Evolutionary conservation across 2,113 vertebrate species (phyloP), one percentile per base, ranked within the genome.

Genomic region (Camelus dromedarius): DNA sequence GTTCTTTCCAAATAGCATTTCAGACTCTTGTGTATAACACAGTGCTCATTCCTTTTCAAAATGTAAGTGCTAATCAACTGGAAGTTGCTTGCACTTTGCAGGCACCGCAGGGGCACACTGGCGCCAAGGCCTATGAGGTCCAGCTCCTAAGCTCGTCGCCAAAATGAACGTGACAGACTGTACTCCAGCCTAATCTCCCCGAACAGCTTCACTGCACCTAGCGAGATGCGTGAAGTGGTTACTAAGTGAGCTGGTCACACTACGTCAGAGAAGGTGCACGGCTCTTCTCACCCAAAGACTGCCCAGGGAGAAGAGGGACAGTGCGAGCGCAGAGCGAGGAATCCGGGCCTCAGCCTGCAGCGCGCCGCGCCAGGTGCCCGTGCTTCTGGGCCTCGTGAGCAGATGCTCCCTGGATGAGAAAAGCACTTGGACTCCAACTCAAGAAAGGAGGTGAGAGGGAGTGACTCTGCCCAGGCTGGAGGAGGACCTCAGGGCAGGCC

Each of bases 1-100:
- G 38, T 52, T 38, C 83, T 91, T 48, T 86, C 18, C 60, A 85
- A 50, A 18, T 48, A 93, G 69, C 19, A 70, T 88, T 97, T 93
- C 46, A 56, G 84, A 54, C 32, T 93, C 50, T 18, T 3, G 3
- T 20, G 13, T 58, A 28, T 66, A 96, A 93, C 11, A 6, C 2
- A 72, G 0, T 6, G 62, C 58, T 87, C 32, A 16, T 20, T 77
- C 75, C 76, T 76, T 26, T 86, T 92, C 60, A 72, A 8, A 96
- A 93, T 0, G 18, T 24, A 76, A 93, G 32, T 20, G 67, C 14
- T 32, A 84, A 91, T 38, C 19, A 87, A 75, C 15, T 38, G 12
- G 76, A 84, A 72, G n/a, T 16, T 24, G 8, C 30, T 67, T 72
- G 88, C 38, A 10, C 4, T 26, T 8, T 95, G 70, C 50, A 42